Base-by-base conservation (phyloP, 2,113 vertebrate species). In the Vidua chalybeata region DNA sequence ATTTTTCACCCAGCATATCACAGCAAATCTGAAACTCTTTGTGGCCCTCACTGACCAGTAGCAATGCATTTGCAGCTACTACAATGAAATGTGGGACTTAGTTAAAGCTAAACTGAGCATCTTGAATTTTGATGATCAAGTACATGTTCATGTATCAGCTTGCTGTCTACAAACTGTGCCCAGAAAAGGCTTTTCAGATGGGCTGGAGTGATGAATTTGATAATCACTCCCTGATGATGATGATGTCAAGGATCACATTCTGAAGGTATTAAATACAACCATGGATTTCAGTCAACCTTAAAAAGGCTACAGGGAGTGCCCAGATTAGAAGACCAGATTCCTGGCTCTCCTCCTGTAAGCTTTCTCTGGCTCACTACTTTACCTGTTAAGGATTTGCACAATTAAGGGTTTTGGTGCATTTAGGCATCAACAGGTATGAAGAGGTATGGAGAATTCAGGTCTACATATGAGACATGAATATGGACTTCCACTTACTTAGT, bases 1-100 rank as follows among this genome's bases (percentile, higher is more conserved):
- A 23, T 23, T 52, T 7, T 7, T n/a, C 16, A 54, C 6, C 12
- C 33, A 51, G 13, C 0, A 0, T 13, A 69, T n/a, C 39, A 41
- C 21, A 16, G 8, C 10, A 73, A 39, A 67, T 22, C 28, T 35
- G 13, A 58, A 66, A 24, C 20, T 5, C 22, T 91, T 69, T 2
- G 9, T 13, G 68, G 64, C 33, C 27, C 10, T 45, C 11, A 12
- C 1, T 71, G 61, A 49, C 31, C 43, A 41, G 30, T 41, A 20
- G 19, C 22, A 82, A 35, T 22, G 28, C 8, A 30, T 26, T 26
- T 28, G 2, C 31, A 49, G 52, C 45, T 80, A 26, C 33, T 82
- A 39, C 68, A 89, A 52, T n/a, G 21, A 69, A 73, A 45, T 31
- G 21, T 63, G 22, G 28, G 17, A 15, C 19, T 69, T 58, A 52